Base-by-base conservation (phyloP, 2,888 invertebrate species). In the Lasioglossum calceatum region DNA sequence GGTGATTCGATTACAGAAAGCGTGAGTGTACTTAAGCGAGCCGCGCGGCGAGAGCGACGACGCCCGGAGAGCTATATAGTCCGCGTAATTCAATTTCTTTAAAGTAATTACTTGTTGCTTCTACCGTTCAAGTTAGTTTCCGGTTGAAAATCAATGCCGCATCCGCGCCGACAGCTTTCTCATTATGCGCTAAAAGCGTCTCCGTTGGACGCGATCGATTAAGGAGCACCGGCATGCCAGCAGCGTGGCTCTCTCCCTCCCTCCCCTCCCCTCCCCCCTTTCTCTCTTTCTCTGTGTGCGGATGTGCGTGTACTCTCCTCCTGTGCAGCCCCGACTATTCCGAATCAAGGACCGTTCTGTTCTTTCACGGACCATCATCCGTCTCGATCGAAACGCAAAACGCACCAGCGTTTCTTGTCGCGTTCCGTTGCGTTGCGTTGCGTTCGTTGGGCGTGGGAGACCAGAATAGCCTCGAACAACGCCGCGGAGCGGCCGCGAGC, bases 61-160 rank as follows among this genome's bases (percentile, higher is more conserved):
- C 72, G 79, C 54, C 81, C 72, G n/a, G n/a, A 58, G 80, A 78
- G 80, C 81, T 82, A 76, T 82, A 79, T 85, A 85, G 85, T 81
- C 86, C 79, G 78, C 50, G 84, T 90, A 90, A 90, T 87, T 87
- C 85, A 90, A 87, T 90, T 90, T 90, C 88, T 87, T 87, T 90
- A 90, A 90, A 90, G 90, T 90, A 90, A 90, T 90, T 90, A 90
- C 90, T 90, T 90, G 90, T 90, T 90, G 88, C 90, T 90, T 84
- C 88, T 82, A 82, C 78, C 82, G 80, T 86, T 84, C 78, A 83
- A 90, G 90, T 90, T 90, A 90, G 90, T 90, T 90, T 87, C 85
- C 81, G 77, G 85, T 90, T 90, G 87, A 84, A 90, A 87, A 90
- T 90, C 77, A 77, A 81, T 81, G 81, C 70, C 80, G 76, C 74